phyloP scores from a whole-genome alignment of 2,888 invertebrate genomes.

The Alloplasta piceator region DNA sequence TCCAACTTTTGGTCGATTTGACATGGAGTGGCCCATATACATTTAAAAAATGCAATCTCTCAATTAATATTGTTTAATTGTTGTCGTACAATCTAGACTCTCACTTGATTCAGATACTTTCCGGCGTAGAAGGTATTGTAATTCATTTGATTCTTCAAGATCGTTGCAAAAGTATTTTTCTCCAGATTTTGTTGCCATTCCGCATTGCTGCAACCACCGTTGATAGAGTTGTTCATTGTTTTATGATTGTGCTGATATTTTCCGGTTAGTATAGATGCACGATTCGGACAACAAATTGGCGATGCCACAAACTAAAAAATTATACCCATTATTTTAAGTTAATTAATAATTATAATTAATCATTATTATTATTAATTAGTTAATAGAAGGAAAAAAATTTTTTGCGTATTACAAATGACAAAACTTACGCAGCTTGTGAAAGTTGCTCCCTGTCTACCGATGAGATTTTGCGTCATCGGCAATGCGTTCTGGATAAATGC shows the following conservation, averaged over 20 bases:
- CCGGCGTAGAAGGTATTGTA: conserved; percentile 96
- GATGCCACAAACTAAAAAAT: conserved; percentile 90
- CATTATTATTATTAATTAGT: too few species aligned
- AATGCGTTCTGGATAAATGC: conserved; percentile 86
- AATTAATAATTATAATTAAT: too few species aligned
- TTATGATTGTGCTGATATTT: conserved; percentile 92
- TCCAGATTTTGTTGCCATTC: conserved; percentile 89
- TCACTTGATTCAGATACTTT: conserved; percentile 95
- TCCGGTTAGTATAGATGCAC: conserved; percentile 94
- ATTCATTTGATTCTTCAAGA: conserved; percentile 86
- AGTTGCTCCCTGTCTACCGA: conserved; percentile 87
- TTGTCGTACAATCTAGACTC: too few species aligned
- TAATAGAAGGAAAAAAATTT: too few species aligned
- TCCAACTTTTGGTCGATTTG: too few species aligned
- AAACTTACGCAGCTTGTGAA: conserved; percentile 90
- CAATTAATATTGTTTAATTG: too few species aligned
- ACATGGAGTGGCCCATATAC: too few species aligned
- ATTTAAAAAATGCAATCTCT: too few species aligned
- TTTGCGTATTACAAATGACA: neutral
- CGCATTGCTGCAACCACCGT: conserved; percentile 90
- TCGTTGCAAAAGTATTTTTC: conserved; percentile 87
- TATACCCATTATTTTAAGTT: too few species aligned
- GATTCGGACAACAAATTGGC: conserved; percentile 95
- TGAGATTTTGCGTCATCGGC: conserved; percentile 86
- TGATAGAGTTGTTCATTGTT: conserved; percentile 90